Evolutionary conservation across 35 echinoderm and acorn worm genomes (phyloP), one percentile per base, ranked within the genome.

Genomic region (Hemicentrotus pulcherrimus): DNA sequence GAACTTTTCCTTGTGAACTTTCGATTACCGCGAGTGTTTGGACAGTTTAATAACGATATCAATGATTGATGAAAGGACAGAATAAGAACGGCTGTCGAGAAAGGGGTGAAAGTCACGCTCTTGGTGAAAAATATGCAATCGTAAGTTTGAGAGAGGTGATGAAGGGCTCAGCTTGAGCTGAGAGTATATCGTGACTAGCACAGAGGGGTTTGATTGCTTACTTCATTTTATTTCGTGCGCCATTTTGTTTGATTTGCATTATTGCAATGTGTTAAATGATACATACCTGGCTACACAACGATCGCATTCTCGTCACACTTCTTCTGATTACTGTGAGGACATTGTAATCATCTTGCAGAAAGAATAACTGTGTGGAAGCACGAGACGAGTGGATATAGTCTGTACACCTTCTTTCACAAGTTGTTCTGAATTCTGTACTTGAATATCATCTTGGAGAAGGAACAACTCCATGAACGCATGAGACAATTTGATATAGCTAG

Each of bases 21-120:
- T 90, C 88, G 32, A 90, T 90, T 90, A 90, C 46, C 5, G 19
- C 88, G 13, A 90, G 88, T 90, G 88, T 90, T 90, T 90, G 88
- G 88, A 33, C 46, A 90, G 88, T 90, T 45, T 90, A 90, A 90
- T 47, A 90, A 90, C 88, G 32, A 90, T 47, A 90, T 90, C 88
- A 15, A 90, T 90, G 46, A 90, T 90, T 90, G 88, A 90, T 47
- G 46, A 90, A 90, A 41, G 88, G 15, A 47, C n/a, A 30, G 46
- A 90, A 90, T 45, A n/a, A 78, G 65, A 18, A 78, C 65, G 65
- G 65, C 65, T 24, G 65, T 78, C 65, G 65, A n/a, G 65, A 78
- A 78, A 78, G 65, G 18, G 65, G 22, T 78, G 65, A 78, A 78
- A 90, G 88, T 90, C 88, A 90, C 88, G 88, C 88, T 90, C 88